phyloP scores from a whole-genome alignment of 2,797 vertebrate species.

The Pseudochromis fuscus region DNA sequence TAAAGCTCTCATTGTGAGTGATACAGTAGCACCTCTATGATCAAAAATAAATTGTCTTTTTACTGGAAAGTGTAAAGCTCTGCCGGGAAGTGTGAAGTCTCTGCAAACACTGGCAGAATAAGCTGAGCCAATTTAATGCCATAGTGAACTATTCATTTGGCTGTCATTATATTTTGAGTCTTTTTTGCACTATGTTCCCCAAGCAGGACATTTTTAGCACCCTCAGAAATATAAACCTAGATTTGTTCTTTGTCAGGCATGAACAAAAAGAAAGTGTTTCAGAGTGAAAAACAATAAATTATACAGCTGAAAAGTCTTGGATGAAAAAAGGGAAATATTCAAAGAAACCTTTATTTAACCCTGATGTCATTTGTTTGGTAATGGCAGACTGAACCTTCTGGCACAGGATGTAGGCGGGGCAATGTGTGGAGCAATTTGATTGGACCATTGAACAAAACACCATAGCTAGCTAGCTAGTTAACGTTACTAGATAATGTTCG shows the following conservation, averaged over 20 bases:
- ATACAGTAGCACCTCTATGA: slow-evolving; percentile 63
- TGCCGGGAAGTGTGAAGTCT: slow-evolving; percentile 63
- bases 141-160: slow-evolving; percentile 40
- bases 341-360: slow-evolving; percentile 9
- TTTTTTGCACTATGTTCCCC: slow-evolving; percentile 5
- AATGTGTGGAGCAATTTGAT: too few relatives aligned
- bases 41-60: slow-evolving; percentile 54
- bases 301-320: background rate
- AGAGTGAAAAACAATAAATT: background rate
- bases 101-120: slow-evolving; percentile 47
- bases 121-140: slow-evolving; percentile 44
- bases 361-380: too few relatives aligned
- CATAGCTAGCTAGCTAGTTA: too few relatives aligned
- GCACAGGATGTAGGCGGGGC: too few relatives aligned
- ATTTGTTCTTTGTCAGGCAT: background rate
- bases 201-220: background rate
- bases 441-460: too few relatives aligned
- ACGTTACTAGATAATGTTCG: too few relatives aligned
- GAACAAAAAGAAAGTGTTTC: slow-evolving; percentile 5
- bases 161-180: slow-evolving; percentile 23
- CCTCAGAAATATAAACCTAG: slow-evolving; percentile 26
- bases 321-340: slow-evolving; percentile 6
- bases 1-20: slow-evolving; percentile 64
- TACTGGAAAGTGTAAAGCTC: slow-evolving; percentile 59
- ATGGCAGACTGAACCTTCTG: too few relatives aligned